phyloP scores from a whole-genome alignment of 37 sponge, comb jelly and placozoan species.

The Spongia lamella region DNA sequence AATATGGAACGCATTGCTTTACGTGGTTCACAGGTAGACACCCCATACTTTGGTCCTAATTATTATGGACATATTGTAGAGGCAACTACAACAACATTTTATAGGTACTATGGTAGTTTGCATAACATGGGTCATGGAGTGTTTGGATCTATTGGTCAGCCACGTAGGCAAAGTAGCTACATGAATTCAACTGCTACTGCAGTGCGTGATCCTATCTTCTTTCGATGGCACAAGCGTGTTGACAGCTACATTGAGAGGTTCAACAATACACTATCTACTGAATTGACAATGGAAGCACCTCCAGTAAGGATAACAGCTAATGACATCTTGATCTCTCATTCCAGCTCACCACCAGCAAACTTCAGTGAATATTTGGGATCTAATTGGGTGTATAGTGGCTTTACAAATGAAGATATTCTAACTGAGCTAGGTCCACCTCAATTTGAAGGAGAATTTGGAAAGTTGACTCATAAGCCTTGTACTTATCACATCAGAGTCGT shows the following conservation, averaged over 20 bases:
- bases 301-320: neutral
- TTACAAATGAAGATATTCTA: too few relatives aligned
- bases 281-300: neutral
- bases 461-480: constrained; percentile 12
- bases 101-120: constrained; percentile 3
- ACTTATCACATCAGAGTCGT: neutral
- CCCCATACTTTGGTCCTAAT: too few relatives aligned
- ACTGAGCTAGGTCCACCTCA: constrained; percentile 4
- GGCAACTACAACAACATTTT: too few relatives aligned
- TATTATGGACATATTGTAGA: too few relatives aligned
- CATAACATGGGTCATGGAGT: constrained; percentile 17
- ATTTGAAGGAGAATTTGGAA: neutral
- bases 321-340: neutral
- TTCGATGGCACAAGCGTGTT: constrained; percentile 14
- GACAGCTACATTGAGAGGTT: constrained; percentile 6
- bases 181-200: neutral
- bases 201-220: constrained; percentile 20
- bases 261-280: neutral
- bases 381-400: neutral
- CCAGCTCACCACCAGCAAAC: neutral
- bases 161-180: neutral
- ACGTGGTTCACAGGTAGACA: too few relatives aligned
- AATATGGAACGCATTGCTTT: too few relatives aligned
- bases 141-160: neutral
- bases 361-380: neutral